These are phyloP conservation scores for Andrena trimmerana DNA, from an alignment of 2,888 invertebrate genomes.

Conservation along the genomic window DNA sequence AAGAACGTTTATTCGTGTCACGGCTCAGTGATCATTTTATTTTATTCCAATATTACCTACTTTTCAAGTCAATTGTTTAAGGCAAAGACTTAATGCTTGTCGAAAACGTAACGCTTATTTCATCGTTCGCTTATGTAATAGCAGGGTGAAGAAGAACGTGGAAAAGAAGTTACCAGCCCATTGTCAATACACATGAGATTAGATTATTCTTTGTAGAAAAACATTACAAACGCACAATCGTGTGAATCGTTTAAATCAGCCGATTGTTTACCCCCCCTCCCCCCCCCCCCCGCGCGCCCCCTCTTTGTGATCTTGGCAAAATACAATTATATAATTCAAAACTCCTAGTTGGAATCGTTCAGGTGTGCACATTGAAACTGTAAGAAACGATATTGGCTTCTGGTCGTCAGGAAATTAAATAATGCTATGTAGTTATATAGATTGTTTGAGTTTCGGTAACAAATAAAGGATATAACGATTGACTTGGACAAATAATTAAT, in stretches of 20 bases:
- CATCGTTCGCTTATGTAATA: neutral
- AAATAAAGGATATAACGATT: neutral
- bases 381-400: neutral
- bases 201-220: neutral
- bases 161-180: neutral
- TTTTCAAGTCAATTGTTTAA: neutral
- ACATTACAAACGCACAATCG: neutral
- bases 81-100: neutral
- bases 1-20: neutral
- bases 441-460: too few species aligned
- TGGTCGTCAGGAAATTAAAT: neutral
- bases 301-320: neutral
- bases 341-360: neutral
- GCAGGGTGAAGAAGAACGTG: neutral
- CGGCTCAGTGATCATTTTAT: neutral
- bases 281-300: too few species aligned
- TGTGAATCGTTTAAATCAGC: conserved; percentile 36
- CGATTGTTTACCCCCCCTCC: conserved; percentile 22
- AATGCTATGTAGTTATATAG: neutral
- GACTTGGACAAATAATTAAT: neutral
- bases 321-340: neutral
- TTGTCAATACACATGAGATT: too few species aligned
- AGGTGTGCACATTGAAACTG: neutral
- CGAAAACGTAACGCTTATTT: too few species aligned
- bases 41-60: neutral